Evolutionary conservation across 1,140 invertebrate genomes (phyloP).

Genomic region (Zaprionus gabonicus): DNA sequence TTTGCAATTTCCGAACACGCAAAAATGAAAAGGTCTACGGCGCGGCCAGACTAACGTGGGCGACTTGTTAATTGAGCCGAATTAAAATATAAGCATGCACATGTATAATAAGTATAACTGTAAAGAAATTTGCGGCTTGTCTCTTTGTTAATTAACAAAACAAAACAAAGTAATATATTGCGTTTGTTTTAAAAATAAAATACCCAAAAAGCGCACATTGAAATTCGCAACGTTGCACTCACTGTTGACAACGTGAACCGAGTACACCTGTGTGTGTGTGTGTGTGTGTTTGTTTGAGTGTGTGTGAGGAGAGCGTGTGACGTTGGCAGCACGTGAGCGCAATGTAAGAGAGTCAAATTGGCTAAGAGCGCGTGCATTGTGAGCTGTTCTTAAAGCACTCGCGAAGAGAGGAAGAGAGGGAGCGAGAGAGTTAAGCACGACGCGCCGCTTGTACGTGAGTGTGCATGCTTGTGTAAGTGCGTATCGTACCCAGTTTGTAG

Average conservation of each 20-base stretch:
- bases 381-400: conserved; percentile 36
- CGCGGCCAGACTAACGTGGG: conserved; percentile 52
- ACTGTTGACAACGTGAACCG: conserved; percentile 59
- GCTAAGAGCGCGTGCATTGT: conserved; percentile 34
- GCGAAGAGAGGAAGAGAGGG: background rate
- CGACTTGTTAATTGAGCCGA: conserved; percentile 41
- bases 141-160: conserved; percentile 63
- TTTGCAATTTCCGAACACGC: conserved; percentile 24
- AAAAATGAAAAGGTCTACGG: conserved; percentile 59
- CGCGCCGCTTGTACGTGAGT: conserved; percentile 16
- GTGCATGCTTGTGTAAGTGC: background rate
- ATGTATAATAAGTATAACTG: conserved; percentile 11
- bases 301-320: conserved; percentile 20
- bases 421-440: conserved; percentile 19
- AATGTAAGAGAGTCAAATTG: conserved; percentile 24
- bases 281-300: conserved; percentile 28
- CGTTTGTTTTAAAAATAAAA: conserved; percentile 66
- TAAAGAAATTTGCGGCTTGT: conserved; percentile 19
- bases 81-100: conserved; percentile 24
- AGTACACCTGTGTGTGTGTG: conserved; percentile 40
- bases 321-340: conserved; percentile 59
- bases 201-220: conserved; percentile 41
- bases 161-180: conserved; percentile 8
- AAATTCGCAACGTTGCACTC: conserved; percentile 79
- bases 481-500: conserved; percentile 16